phyloP scores from a whole-genome alignment of 2,888 invertebrate species.

The Nemurella pictetii region DNA sequence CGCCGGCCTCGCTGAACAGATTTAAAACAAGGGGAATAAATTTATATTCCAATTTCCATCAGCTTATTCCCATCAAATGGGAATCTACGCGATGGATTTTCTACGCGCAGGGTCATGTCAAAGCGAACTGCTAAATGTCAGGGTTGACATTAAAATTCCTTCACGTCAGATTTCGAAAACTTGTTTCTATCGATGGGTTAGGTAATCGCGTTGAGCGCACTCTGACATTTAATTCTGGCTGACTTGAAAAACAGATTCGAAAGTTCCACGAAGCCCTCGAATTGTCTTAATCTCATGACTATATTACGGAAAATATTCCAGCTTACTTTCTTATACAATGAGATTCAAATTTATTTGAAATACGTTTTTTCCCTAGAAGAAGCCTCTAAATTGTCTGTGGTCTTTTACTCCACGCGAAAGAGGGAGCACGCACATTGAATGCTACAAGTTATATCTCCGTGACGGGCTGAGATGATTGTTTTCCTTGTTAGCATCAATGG shows the following conservation, averaged over 20 bases:
- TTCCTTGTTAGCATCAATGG: too few relatives aligned
- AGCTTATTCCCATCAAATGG: neutral
- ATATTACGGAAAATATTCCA: neutral
- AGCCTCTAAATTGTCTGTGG: too few relatives aligned
- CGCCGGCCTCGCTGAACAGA: neutral
- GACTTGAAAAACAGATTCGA: neutral
- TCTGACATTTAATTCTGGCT: neutral
- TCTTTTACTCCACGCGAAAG: too few relatives aligned
- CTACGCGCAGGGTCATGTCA: neutral
- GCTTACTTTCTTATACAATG: neutral
- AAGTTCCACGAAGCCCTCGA: neutral
- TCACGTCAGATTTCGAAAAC: neutral
- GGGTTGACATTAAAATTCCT: neutral
- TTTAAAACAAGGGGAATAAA: neutral
- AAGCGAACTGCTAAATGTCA: neutral
- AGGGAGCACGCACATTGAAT: too few relatives aligned
- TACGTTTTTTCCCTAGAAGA: too few relatives aligned
- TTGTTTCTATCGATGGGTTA: too few relatives aligned
- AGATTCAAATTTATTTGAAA: neutral
- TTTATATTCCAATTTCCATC: neutral
- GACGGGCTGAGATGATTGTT: too few relatives aligned
- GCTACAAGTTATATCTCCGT: too few relatives aligned
- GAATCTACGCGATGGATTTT: neutral
- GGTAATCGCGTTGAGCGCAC: neutral
- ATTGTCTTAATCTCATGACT: neutral